Percentiles rank a stretch among this genome's conserved stretches.
Evolutionary conservation across 2,113 vertebrate species (phyloP).

Genomic region (Spea bombifrons): DNA sequence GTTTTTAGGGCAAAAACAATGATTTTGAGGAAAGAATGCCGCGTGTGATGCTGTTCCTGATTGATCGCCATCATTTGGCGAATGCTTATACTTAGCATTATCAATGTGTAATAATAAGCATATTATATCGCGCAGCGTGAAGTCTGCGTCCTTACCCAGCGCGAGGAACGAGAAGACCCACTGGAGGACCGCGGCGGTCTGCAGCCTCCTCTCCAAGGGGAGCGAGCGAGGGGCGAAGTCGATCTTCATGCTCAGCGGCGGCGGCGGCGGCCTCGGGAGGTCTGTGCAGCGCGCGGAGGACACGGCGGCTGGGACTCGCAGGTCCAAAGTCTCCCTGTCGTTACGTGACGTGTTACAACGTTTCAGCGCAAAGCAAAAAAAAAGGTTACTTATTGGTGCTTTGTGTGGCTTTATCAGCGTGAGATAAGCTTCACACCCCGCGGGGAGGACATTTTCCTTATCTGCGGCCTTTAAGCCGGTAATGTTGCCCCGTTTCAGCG

Average conservation of each 20-base stretch:
- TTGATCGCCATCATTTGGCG: no score
- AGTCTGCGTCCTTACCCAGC: constrained; percentile 68
- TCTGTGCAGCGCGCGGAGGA: background rate
- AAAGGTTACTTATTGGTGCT: no score
- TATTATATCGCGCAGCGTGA: no score
- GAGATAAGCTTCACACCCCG: background rate
- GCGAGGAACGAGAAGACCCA: constrained; percentile 78
- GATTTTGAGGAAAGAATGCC: no score
- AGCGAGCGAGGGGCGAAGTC: constrained; percentile 68
- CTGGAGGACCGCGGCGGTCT: constrained; percentile 69
- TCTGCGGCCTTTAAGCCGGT: no score
- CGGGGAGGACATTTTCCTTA: no score
- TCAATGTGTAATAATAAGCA: no score
- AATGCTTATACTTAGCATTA: no score
- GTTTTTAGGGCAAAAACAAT: no score
- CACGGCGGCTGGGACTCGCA: constrained; percentile 22
- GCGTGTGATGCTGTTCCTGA: no score
- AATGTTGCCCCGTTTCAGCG: no score
- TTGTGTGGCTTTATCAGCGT: constrained; percentile 4
- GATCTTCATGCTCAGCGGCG: constrained; percentile 65
- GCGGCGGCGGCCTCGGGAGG: background rate
- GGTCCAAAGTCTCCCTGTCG: constrained; percentile 60
- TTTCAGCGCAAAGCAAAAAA: no score
- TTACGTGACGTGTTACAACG: constrained; percentile 13
- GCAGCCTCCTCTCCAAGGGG: constrained; percentile 70